Conservation (phyloP, 2,888 invertebrate species). For the Drosophila diplacantha region DNA sequence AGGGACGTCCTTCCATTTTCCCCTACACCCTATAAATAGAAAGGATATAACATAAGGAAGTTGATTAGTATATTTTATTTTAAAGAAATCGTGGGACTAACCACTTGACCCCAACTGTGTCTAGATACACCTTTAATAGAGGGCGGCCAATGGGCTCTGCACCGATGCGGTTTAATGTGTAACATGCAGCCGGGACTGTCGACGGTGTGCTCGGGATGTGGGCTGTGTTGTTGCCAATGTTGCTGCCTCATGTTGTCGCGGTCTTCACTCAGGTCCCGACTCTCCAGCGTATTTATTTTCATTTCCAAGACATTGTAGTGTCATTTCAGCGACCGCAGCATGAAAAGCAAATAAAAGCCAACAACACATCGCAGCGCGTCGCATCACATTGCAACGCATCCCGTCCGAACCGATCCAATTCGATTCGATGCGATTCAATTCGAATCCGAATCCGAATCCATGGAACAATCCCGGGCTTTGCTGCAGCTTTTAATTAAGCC, state of each 20-base stretch:
- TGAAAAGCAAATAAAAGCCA: conserved; percentile 65
- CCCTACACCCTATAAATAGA: no score
- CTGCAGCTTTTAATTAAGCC: conserved; percentile 73
- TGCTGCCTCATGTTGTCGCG: conserved; percentile 39
- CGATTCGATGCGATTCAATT: conserved; percentile 41
- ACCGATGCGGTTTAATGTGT: conserved; percentile 62
- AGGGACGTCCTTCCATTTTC: no score
- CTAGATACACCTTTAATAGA: background rate
- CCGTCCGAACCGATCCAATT: conserved; percentile 33
- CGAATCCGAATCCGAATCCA: conserved; percentile 50
- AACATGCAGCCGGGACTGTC: conserved; percentile 60
- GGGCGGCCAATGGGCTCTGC: background rate
- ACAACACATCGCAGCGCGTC: conserved; percentile 14
- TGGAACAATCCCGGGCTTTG: conserved; percentile 66
- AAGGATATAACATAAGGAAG: no score
- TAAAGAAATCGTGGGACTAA: background rate
- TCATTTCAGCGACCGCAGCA: conserved; percentile 70
- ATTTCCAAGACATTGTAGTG: conserved; percentile 73
- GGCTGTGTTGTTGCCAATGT: conserved; percentile 31
- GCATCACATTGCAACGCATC: conserved; percentile 39
- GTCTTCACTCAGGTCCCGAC: conserved; percentile 31
- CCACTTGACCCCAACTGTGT: conserved; percentile 1
- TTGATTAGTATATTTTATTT: background rate
- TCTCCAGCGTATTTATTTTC: conserved; percentile 70
- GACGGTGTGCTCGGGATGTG: conserved; percentile 12